Evolutionary conservation across 1,140 invertebrate genomes (phyloP).

Genomic region (Drosophila novamexicana): DNA sequence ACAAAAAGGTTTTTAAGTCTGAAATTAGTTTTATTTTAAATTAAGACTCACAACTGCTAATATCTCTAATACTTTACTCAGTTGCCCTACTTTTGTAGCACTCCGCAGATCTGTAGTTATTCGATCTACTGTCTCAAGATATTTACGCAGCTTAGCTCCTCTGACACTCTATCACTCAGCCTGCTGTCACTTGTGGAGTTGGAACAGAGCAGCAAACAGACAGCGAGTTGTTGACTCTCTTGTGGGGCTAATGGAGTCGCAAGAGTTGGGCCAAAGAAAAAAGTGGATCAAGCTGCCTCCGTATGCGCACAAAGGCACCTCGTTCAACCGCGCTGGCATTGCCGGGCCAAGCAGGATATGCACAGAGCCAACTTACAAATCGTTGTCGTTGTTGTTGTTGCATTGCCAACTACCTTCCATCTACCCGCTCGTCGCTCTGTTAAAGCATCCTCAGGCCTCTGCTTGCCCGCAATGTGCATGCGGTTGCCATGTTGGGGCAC

Average conservation of each 20-base stretch:
- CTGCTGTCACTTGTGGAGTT: slow-evolving; percentile 28
- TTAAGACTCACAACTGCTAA: no score
- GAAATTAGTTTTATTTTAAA: no score
- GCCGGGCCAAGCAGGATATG: slow-evolving; percentile 54
- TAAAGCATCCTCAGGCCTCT: background rate
- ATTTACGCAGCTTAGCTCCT: slow-evolving; percentile 8
- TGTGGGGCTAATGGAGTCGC: slow-evolving; percentile 72
- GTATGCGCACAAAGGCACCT: slow-evolving; percentile 59
- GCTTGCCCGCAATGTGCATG: slow-evolving; percentile 50
- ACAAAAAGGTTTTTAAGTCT: no score
- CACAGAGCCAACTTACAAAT: slow-evolving; percentile 65
- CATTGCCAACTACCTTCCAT: slow-evolving; percentile 34
- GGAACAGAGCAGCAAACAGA: slow-evolving; percentile 25
- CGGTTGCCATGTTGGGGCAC: slow-evolving; percentile 44
- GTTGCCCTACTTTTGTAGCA: background rate
- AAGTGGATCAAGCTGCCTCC: slow-evolving; percentile 68
- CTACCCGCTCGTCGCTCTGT: background rate
- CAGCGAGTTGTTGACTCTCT: slow-evolving; percentile 37
- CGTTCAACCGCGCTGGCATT: slow-evolving; percentile 15
- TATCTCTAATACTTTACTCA: no score
- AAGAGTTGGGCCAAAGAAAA: slow-evolving; percentile 47
- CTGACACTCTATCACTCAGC: slow-evolving; percentile 5
- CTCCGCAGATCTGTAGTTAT: background rate
- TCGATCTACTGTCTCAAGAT: slow-evolving; percentile 13
- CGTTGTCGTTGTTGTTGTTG: slow-evolving; percentile 61